Evolutionary conservation across 1,140 invertebrate species (phyloP), one percentile per base, ranked within the genome.

Genomic region (Meteorus sp.): DNA sequence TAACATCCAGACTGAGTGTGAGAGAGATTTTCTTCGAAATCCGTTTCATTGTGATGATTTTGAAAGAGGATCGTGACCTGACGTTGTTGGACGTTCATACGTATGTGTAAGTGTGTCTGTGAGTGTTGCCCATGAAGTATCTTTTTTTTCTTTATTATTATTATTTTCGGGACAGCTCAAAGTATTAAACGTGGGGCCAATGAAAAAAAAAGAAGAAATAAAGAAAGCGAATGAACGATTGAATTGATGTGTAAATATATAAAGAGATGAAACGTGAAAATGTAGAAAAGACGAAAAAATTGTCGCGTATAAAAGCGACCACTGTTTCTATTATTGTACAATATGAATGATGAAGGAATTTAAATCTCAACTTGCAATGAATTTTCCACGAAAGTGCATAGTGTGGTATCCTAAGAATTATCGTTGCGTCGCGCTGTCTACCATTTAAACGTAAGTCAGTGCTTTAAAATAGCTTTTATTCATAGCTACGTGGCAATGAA

Each of bases 401-500:
- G 31, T 23, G 31, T 29, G 54, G 54, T 19, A 56, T 56, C 44
- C 44, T 45, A 6, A 47, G 44, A 55, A 56, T 48, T 15, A 23
- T 48, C 20, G 45, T 25, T 25, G 20, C 7, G 43, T 56, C 39
- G 20, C 29, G 44, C 29, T 9, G 13, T 47, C 29, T 31, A n/a
- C 8, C 8, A 22, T 43, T 20, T 39, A 39, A 5, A 39, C 17
- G n/a, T 39, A 39, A 15, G 11, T 9, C n/a, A n/a, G 11, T 48
- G 15, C 8, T 20, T 59, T 59, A 20, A 54, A 59, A 59, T 59
- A 59, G 50, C 50, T n/a, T 25, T 51, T 59, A 59, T 59, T 59
- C 50, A 59, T 52, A 47, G 58, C n/a, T 8, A 37, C 19, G 29
- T 43, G 19, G 39, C 39, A 47, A 45, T 53, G 50, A 58, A 58